Evolutionary conservation across 2,888 invertebrate genomes (phyloP).

Genomic region (Troglohyphantes excavatus): DNA sequence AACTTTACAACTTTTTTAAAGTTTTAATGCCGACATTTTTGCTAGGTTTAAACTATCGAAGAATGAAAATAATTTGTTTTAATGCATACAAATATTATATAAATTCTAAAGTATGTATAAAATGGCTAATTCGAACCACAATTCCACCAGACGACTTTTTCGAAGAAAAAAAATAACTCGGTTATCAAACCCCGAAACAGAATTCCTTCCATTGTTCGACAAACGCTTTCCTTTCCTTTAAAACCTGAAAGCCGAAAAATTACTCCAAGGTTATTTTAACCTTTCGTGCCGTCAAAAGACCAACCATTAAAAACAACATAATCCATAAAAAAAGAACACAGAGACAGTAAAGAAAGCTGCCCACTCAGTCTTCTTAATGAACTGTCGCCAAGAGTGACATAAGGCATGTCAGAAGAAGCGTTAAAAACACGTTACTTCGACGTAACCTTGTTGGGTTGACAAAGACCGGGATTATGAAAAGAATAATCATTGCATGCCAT

Average conservation of each 20-base stretch:
- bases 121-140: too few species aligned
- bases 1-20: too few species aligned
- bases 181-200: too few species aligned
- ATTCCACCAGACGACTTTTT: too few species aligned
- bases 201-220: not conserved
- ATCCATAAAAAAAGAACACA: constrained; percentile 21
- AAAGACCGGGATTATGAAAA: constrained; percentile 40
- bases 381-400: constrained; percentile 73
- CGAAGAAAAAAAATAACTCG: too few species aligned
- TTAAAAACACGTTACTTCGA: constrained; percentile 60
- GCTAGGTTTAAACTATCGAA: too few species aligned
- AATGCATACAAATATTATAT: too few species aligned
- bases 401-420: constrained; percentile 54
- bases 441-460: constrained; percentile 34
- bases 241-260: too few species aligned
- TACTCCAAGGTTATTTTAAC: constrained; percentile 19
- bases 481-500: constrained; percentile 37
- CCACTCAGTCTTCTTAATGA: constrained; percentile 75
- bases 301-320: constrained; percentile 16
- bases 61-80: too few species aligned
- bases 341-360: constrained; percentile 13
- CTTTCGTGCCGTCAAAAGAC: not conserved
- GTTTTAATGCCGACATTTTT: too few species aligned
- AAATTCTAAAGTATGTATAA: too few species aligned
- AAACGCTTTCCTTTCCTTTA: not conserved